A percentile compares a stretch with the other conserved stretches of the same genome.
phyloP scores from a whole-genome alignment of 2,888 invertebrate genomes.

The Athrips mouffetella region DNA sequence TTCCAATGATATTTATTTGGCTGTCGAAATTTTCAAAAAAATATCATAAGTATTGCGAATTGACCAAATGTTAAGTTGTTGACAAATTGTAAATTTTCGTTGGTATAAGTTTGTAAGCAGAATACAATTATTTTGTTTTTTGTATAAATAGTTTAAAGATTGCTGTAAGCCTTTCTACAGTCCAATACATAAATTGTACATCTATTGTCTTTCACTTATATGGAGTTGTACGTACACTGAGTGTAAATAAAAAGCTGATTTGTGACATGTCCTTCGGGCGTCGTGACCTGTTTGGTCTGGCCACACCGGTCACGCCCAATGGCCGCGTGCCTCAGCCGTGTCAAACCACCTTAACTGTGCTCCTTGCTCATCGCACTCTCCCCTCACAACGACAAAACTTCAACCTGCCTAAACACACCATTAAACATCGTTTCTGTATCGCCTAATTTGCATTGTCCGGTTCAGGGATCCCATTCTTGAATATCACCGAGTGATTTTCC shows the following conservation, averaged over 20 bases:
- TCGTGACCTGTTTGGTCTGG: constrained; percentile 51
- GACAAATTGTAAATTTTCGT: no score
- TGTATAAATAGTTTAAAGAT: no score
- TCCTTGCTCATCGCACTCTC: constrained; percentile 37
- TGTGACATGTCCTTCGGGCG: background rate
- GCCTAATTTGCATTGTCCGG: constrained; percentile 9
- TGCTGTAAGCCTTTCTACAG: no score
- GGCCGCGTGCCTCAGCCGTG: constrained; percentile 42
- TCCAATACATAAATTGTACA: no score
- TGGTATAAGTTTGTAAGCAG: no score
- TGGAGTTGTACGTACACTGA: background rate
- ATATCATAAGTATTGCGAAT: no score
- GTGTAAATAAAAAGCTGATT: background rate
- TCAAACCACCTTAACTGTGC: constrained; percentile 41
- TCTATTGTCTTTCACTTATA: no score
- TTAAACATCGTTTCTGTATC: background rate
- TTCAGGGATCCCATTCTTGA: constrained; percentile 23
- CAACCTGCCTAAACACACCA: background rate
- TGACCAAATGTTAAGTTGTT: no score
- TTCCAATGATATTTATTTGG: no score
- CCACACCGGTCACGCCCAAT: constrained; percentile 65
- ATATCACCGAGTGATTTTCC: no score
- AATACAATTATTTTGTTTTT: no score
- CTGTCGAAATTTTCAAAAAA: no score
- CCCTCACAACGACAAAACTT: constrained; percentile 25